Evolutionary conservation across 2,797 vertebrate species (phyloP).

Genomic region (Jordanella pulchra): DNA sequence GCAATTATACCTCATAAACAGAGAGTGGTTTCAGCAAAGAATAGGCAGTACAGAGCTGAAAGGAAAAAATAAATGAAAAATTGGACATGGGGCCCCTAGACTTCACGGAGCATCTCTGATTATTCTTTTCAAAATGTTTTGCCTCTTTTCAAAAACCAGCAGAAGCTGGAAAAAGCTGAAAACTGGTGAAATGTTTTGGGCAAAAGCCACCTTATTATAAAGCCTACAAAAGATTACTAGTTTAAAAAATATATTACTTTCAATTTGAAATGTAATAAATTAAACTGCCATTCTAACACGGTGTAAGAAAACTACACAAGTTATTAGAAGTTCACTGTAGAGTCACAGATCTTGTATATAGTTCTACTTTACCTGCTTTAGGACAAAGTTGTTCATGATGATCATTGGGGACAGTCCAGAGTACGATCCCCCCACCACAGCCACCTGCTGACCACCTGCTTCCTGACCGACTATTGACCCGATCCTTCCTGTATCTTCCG

Average conservation of each 20-base stretch:
- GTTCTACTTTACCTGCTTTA: conserved; percentile 84
- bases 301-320: not conserved
- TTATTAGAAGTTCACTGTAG: conserved; percentile 1
- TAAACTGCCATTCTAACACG: not conserved
- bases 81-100: not conserved
- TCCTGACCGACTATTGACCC: conserved; percentile 70
- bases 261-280: not conserved
- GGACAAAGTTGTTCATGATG: conserved; percentile 90
- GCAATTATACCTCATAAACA: not conserved
- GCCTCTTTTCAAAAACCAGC: not conserved
- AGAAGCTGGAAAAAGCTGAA: not conserved
- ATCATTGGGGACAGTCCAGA: conserved; percentile 85
- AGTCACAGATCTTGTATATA: not conserved
- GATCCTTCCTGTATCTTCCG: conserved; percentile 79
- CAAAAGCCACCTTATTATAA: not conserved
- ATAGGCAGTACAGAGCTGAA: not conserved
- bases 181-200: not conserved
- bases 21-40: not conserved
- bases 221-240: not conserved
- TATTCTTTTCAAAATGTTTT: not conserved
- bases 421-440: conserved; percentile 78
- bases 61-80: too few species aligned
- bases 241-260: not conserved
- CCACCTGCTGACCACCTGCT: conserved; percentile 62
- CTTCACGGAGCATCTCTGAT: not conserved